Base-by-base conservation (phyloP, 2,888 invertebrate species). In the Temnothorax unifasciatus region DNA sequence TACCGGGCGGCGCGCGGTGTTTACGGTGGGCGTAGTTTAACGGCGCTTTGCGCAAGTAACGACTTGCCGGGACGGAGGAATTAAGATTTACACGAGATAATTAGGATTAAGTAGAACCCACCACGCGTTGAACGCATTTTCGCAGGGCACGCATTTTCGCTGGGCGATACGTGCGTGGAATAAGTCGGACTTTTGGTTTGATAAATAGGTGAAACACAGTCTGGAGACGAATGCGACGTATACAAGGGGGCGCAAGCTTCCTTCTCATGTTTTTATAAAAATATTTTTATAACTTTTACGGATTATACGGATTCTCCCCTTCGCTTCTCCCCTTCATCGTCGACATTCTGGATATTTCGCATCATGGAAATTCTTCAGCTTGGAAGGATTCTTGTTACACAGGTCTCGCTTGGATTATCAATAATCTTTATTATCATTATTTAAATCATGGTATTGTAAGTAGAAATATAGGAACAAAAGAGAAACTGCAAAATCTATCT, bases 1-100 rank as follows among this genome's bases (percentile, higher is more conserved):
- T 85, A 83, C 64, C 50, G 38, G 13, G 57, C 47, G 13, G 57
- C 47, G 57, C 29, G 34, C 69, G 71, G 29, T 47, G 61, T 41
- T 68, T 85, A 57, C 71, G 85, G 83, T 82, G 85, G 86, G 68
- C 66, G 84, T 47, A 71, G 66, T 68, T 68, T 66, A 81, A 77
- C 81, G 84, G 84, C 57, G 64, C 76, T 79, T 63, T 50, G 44
- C 75, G 66, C 66, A 47, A 88, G 50, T 68, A 71, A 77, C 41
- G 79, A 79, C 59, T 59, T 50, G 59, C 79, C 73, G 25, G 73
- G 21, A 73, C 73, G 79, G 38, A 59, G 79, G 59, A 81, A 81
- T 81, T 81, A 81, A 81, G 79, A 81, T 81, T 81, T 81, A 81
- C 79, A 81, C 59, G 73, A 59, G 59, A 81, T 81, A 81, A 81